phyloP scores from a whole-genome alignment of 2,888 invertebrate genomes.

The Maniola hyperantus region DNA sequence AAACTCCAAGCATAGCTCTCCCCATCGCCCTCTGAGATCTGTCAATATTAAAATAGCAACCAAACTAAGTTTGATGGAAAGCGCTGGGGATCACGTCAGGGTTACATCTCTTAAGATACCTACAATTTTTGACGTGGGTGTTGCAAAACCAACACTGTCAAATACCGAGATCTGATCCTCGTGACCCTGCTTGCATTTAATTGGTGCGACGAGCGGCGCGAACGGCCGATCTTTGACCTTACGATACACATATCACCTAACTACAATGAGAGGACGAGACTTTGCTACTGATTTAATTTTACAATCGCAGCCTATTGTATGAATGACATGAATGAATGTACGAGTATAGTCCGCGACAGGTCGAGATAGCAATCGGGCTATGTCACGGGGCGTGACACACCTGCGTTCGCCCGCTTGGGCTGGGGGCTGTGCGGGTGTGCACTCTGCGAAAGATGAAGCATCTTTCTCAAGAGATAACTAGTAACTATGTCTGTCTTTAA shows the following conservation, averaged over 20 bases:
- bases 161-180: constrained; percentile 55
- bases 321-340: background rate
- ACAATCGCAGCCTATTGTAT: constrained; percentile 31
- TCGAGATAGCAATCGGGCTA: no score
- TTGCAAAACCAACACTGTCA: constrained; percentile 60
- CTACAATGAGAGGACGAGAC: constrained; percentile 38
- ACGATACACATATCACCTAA: constrained; percentile 67
- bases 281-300: constrained; percentile 46
- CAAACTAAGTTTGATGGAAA: no score
- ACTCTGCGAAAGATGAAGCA: background rate
- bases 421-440: no score
- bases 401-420: no score
- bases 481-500: background rate
- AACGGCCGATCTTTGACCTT: constrained; percentile 78
- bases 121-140: constrained; percentile 54
- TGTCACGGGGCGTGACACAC: no score
- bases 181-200: constrained; percentile 70
- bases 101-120: no score
- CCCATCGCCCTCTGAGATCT: no score
- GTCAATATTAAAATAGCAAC: no score
- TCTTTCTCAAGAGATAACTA: background rate
- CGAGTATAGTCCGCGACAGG: no score
- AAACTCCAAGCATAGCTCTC: no score
- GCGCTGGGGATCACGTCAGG: no score
- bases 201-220: constrained; percentile 62